Percentiles rank a stretch among this genome's conserved stretches.
These are phyloP conservation scores for Ctenochaetus hawaiiensis DNA, from an alignment of 2,797 vertebrate species.

Conservation along the genomic window DNA sequence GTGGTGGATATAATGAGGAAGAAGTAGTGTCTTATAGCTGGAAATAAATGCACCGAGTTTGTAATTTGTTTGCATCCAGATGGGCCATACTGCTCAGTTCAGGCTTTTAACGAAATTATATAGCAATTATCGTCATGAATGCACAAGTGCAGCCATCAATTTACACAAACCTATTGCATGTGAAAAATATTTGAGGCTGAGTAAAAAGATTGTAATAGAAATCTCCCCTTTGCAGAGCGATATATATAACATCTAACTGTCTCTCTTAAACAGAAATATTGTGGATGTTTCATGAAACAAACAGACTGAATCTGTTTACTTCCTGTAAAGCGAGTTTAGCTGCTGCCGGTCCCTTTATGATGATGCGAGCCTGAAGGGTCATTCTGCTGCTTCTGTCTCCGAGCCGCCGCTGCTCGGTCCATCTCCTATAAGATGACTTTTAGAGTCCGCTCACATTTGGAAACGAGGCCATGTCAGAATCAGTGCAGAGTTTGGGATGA, in stretches of 20 bases:
- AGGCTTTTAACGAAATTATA: slow-evolving; percentile 66
- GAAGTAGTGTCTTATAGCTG: slow-evolving; percentile 40
- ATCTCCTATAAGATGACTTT: slow-evolving; percentile 32
- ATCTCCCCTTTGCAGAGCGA: background rate
- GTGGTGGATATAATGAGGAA: slow-evolving; percentile 57
- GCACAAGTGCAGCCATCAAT: slow-evolving; percentile 42
- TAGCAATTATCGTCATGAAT: slow-evolving; percentile 64
- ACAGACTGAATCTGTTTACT: slow-evolving; percentile 39
- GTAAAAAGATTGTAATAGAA: slow-evolving; percentile 8
- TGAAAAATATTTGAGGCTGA: slow-evolving; percentile 12
- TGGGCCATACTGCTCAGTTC: slow-evolving; percentile 51
- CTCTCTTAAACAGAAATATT: slow-evolving; percentile 4
- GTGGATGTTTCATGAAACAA: slow-evolving; percentile 26
- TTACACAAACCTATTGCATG: slow-evolving; percentile 24
- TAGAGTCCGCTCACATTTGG: slow-evolving; percentile 43
- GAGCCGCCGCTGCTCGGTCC: slow-evolving; percentile 21
- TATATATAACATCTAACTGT: slow-evolving; percentile 14
- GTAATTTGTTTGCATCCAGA: slow-evolving; percentile 69
- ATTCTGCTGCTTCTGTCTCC: slow-evolving; percentile 23
- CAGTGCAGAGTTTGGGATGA: slow-evolving; percentile 24
- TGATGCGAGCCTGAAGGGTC: slow-evolving; percentile 51
- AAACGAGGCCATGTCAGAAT: slow-evolving; percentile 28
- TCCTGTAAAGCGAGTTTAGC: slow-evolving; percentile 43
- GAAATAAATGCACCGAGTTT: slow-evolving; percentile 45
- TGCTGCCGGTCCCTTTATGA: slow-evolving; percentile 52